Conservation (phyloP, 2,888 invertebrate species). For the Calameuta idolon region DNA sequence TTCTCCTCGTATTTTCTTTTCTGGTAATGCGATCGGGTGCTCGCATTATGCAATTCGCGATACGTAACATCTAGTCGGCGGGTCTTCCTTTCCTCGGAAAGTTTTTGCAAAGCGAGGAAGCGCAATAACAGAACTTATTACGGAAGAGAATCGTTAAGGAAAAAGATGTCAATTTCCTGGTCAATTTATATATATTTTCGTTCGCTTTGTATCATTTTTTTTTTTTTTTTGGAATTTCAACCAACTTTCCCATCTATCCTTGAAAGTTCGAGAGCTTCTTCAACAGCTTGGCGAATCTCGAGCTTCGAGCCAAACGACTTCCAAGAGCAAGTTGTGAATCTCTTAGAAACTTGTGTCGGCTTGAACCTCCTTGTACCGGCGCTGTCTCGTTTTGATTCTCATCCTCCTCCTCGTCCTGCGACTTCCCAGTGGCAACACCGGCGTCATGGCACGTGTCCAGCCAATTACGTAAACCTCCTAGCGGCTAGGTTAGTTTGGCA, state of each 20-base stretch:
- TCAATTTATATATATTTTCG: background rate
- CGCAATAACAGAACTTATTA: background rate
- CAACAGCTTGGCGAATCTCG: background rate
- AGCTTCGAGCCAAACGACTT: background rate
- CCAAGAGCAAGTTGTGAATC: background rate
- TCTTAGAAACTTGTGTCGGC: background rate
- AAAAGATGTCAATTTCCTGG: background rate
- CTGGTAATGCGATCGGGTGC: background rate
- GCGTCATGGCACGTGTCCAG: constrained; percentile 36
- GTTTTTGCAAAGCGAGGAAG: background rate
- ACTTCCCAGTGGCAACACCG: background rate
- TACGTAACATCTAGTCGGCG: background rate
- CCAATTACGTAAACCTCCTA: constrained; percentile 29
- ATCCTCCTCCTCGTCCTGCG: background rate
- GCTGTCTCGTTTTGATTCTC: background rate
- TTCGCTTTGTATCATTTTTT: too few species aligned
- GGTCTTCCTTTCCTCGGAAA: background rate
- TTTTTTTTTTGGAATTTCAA: background rate
- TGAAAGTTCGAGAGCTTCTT: background rate
- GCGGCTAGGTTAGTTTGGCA: constrained; percentile 32
- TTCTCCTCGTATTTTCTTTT: background rate
- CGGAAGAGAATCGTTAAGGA: background rate
- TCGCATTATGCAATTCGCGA: background rate
- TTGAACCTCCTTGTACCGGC: background rate
- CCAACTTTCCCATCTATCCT: background rate